phyloP scores from a whole-genome alignment of 2,888 invertebrate genomes.

The Apeira syringaria region DNA sequence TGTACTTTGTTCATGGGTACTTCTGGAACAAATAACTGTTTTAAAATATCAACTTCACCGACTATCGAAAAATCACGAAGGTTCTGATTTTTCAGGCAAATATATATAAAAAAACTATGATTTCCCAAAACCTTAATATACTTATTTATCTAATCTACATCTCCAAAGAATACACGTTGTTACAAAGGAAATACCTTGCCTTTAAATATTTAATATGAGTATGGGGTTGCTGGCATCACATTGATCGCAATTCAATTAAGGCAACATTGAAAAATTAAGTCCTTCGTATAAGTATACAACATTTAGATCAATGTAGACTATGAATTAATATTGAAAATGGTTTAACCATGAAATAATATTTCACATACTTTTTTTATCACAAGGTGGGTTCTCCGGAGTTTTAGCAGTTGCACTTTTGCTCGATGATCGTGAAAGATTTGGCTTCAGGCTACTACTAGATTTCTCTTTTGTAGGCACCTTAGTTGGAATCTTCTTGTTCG shows the following conservation, averaged over 20 bases:
- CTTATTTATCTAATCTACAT: too few relatives aligned
- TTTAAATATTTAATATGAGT: conserved; percentile 25
- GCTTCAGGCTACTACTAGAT: conserved; percentile 74
- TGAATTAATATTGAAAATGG: too few relatives aligned
- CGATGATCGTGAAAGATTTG: conserved; percentile 82
- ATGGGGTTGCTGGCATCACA: conserved; percentile 12
- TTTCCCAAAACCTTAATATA: too few relatives aligned
- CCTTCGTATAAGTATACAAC: too few relatives aligned
- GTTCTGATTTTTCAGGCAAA: too few relatives aligned
- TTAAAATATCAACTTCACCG: conserved; percentile 3
- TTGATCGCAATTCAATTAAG: conserved; percentile 18
- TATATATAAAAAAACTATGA: too few relatives aligned
- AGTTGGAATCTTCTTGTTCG: conserved; percentile 88
- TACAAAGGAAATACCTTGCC: conserved; percentile 16
- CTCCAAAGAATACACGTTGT: too few relatives aligned
- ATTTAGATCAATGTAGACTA: too few relatives aligned
- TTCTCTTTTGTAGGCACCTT: conserved; percentile 79
- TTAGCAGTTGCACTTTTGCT: conserved; percentile 85
- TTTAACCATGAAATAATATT: too few relatives aligned
- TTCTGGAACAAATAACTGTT: conserved; percentile 74
- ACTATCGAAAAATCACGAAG: background rate
- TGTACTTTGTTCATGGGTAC: conserved; percentile 97
- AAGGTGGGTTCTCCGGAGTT: conserved; percentile 86
- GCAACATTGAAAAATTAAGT: too few relatives aligned
- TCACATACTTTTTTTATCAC: conserved; percentile 91